Conservation (phyloP, 2,113 vertebrate species). For the Paralichthys olivaceus region DNA sequence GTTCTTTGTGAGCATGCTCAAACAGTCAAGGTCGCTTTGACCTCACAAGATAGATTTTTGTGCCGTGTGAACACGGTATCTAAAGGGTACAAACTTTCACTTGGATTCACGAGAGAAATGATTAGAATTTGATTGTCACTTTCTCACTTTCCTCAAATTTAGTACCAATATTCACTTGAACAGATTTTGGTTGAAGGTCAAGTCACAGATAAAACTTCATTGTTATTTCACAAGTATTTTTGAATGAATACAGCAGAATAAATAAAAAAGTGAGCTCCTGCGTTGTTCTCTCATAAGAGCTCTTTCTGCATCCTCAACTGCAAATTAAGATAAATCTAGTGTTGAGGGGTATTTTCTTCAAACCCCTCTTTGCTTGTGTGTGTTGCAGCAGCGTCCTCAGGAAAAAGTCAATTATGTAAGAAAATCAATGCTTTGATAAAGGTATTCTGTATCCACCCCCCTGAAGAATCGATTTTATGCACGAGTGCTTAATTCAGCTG, state of each 20-base stretch:
- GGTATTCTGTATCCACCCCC: slow-evolving; percentile 53
- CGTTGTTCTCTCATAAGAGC: not conserved
- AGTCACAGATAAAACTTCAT: no score
- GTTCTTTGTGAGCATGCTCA: no score
- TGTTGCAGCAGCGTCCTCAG: slow-evolving; percentile 31
- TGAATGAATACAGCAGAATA: not conserved
- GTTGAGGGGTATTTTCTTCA: slow-evolving; percentile 17
- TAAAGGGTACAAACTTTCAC: no score
- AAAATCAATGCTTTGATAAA: slow-evolving; percentile 69
- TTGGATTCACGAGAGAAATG: no score
- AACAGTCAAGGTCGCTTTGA: no score
- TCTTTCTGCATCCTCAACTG: not conserved
- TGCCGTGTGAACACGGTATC: no score
- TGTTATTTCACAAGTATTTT: not conserved
- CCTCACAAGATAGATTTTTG: no score
- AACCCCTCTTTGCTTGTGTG: slow-evolving; percentile 1
- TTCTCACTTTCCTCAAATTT: no score
- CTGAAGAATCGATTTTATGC: slow-evolving; percentile 68
- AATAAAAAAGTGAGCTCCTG: not conserved
- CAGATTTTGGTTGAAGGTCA: no score
- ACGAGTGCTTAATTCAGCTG: slow-evolving; percentile 56
- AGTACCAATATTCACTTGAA: no score
- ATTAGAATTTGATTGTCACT: no score
- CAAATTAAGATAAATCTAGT: slow-evolving; percentile 52
- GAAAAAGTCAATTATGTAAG: slow-evolving; percentile 61